Evolutionary conservation across 2,888 invertebrate genomes (phyloP), one percentile per base, ranked within the genome.

Genomic region (Heliconius cydno): DNA sequence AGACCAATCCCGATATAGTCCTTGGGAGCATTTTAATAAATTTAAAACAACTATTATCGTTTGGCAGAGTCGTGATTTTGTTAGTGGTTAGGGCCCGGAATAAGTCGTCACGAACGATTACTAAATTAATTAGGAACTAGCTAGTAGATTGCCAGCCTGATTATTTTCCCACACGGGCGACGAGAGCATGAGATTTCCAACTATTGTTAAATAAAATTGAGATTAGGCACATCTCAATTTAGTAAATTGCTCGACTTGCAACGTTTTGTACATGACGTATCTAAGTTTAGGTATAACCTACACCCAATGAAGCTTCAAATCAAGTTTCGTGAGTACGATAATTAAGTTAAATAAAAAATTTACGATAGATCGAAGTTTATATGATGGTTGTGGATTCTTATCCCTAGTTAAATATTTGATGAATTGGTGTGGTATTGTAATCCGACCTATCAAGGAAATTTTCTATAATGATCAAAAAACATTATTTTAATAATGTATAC

Each of bases 31-130:
- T 94, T 94, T 94, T 95, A 95, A 95, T 95, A 94, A 94, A 94
- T 94, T 95, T 94, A 94, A 95, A 94, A 94, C 94, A 94, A 94
- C 93, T 94, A 94, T 95, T 93, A 95, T 94, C 94, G 94, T 93
- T 93, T 91, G 88, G 91, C 91, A 86, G 91, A 93, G 94, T 95
- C 95, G 95, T 95, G 95, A 94, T 95, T 94, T 94, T 94, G 94
- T 93, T 94, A 94, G 93, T 92, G 94, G 94, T 91, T 90, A 86
- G 91, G 88, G 91, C 91, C 91, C 91, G 91, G 94, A 94, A 91
- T 94, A 92, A 94, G 94, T 94, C 94, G 94, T 94, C 94, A 94
- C 95, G 94, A 94, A 91, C 94, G 90, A 94, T 94, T 94, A 94
- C 94, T 94, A 95, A 93, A 95, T 95, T 95, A 95, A 95, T 95